Percentiles rank a stretch among this genome's conserved stretches.
These are phyloP conservation scores for Hartigia nigra DNA, from an alignment of 2,888 invertebrate genomes.

Conservation along the genomic window DNA sequence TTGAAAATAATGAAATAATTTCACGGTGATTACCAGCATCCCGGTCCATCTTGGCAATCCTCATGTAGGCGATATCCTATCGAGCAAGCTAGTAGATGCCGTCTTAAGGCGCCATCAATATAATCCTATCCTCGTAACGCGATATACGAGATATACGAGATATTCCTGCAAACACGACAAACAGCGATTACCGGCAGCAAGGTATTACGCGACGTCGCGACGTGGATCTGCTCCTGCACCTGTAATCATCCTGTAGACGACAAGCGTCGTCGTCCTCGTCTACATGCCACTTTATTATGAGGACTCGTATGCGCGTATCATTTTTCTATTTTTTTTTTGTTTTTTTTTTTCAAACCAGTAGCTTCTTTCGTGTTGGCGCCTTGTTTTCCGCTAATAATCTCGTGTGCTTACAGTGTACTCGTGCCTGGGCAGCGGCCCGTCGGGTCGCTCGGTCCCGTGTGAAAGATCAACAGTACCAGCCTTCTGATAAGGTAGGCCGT, in stretches of 20 bases:
- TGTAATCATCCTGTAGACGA: conserved; percentile 21
- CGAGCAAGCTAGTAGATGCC: neutral
- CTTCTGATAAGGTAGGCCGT: conserved; percentile 26
- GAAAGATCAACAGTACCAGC: conserved; percentile 31
- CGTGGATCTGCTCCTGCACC: conserved; percentile 7
- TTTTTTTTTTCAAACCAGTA: conserved; percentile 2
- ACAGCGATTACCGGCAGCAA: conserved; percentile 31
- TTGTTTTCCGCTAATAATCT: conserved; percentile 11
- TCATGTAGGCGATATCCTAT: neutral
- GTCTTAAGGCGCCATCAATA: conserved; percentile 18
- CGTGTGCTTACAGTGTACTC: neutral
- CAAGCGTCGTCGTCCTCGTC: conserved; percentile 1
- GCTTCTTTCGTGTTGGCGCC: conserved; percentile 1
- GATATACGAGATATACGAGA: conserved; percentile 21
- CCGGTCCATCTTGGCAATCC: neutral
- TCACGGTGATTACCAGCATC: conserved; percentile 17
- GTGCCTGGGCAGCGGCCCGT: neutral
- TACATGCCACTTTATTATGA: conserved; percentile 21
- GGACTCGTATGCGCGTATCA: neutral
- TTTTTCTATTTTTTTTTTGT: conserved; percentile 11
- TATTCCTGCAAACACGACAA: conserved; percentile 22
- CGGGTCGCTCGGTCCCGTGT: conserved; percentile 16
- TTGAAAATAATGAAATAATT: conserved; percentile 23
- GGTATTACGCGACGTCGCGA: conserved; percentile 14
- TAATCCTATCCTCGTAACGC: conserved; percentile 16